These are phyloP conservation scores for Neria commutata DNA, from an alignment of 2,888 invertebrate genomes.

Conservation along the genomic window DNA sequence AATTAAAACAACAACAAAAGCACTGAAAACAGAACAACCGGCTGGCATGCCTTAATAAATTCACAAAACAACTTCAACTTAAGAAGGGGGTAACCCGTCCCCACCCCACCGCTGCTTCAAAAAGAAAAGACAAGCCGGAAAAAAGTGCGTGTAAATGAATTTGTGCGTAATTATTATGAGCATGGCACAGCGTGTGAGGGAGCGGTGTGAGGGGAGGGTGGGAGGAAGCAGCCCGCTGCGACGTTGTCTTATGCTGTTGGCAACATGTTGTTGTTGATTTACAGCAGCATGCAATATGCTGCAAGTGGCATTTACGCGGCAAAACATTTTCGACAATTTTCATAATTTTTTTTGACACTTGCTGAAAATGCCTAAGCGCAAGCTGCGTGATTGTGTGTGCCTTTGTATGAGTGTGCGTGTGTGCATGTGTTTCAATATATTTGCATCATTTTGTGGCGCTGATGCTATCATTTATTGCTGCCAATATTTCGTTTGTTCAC, in stretches of 20 bases:
- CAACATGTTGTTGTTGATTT: slow-evolving; percentile 45
- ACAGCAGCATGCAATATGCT: slow-evolving; percentile 27
- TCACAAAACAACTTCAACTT: slow-evolving; percentile 2
- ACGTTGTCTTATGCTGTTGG: slow-evolving; percentile 36
- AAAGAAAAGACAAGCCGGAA: slow-evolving; percentile 30
- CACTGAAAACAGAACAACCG: neutral
- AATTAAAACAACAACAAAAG: neutral
- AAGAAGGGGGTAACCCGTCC: neutral
- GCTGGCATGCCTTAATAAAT: neutral
- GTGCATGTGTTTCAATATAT: too few relatives aligned
- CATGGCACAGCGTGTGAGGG: too few relatives aligned
- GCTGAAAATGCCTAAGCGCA: too few relatives aligned
- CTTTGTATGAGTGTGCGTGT: too few relatives aligned
- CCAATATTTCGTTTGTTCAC: too few relatives aligned
- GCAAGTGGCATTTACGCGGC: neutral
- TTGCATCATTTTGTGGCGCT: too few relatives aligned
- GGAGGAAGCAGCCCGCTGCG: too few relatives aligned
- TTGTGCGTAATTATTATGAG: slow-evolving; percentile 51
- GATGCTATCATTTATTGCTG: too few relatives aligned
- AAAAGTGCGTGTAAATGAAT: slow-evolving; percentile 53
- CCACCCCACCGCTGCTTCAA: neutral
- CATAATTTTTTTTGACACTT: too few relatives aligned
- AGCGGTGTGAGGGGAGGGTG: too few relatives aligned
- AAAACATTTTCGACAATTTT: neutral
- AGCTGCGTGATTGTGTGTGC: too few relatives aligned